phyloP scores from a whole-genome alignment of 2,888 invertebrate species.

The Campaea margaritaria region DNA sequence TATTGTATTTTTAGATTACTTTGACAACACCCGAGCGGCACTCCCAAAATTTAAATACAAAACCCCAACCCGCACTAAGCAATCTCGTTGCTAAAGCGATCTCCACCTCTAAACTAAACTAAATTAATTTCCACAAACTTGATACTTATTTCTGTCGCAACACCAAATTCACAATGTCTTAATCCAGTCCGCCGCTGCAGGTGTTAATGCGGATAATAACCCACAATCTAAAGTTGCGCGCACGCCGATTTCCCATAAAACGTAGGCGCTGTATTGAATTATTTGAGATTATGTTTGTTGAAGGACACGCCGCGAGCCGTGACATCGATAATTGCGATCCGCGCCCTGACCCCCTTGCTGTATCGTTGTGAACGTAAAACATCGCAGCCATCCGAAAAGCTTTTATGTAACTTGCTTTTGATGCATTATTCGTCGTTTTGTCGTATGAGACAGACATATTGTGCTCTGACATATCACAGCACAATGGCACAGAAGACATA shows the following conservation, averaged over 20 bases:
- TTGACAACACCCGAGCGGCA: too few species aligned
- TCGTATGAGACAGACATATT: too few species aligned
- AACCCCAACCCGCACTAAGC: too few species aligned
- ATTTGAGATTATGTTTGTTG: conserved; percentile 52
- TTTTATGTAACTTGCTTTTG: background rate
- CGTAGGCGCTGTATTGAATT: conserved; percentile 32
- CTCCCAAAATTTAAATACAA: background rate
- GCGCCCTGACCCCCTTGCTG: conserved; percentile 69
- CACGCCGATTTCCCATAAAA: conserved; percentile 28
- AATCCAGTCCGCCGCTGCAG: conserved; percentile 30
- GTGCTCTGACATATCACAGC: too few species aligned
- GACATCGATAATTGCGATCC: conserved; percentile 75
- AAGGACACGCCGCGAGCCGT: conserved; percentile 67
- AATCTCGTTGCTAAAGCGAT: too few species aligned
- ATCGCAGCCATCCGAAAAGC: background rate
- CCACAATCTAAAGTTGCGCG: conserved; percentile 26
- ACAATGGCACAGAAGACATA: too few species aligned
- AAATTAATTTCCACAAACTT: background rate
- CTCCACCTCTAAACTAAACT: too few species aligned
- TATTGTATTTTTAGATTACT: too few species aligned
- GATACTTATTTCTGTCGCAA: conserved; percentile 13
- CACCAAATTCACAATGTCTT: conserved; percentile 24
- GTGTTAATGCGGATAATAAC: conserved; percentile 33
- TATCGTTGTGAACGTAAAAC: conserved; percentile 41
- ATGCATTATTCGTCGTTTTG: too few species aligned